Base-by-base conservation (phyloP, 2,797 vertebrate genomes). In the Botia kubotai region DNA sequence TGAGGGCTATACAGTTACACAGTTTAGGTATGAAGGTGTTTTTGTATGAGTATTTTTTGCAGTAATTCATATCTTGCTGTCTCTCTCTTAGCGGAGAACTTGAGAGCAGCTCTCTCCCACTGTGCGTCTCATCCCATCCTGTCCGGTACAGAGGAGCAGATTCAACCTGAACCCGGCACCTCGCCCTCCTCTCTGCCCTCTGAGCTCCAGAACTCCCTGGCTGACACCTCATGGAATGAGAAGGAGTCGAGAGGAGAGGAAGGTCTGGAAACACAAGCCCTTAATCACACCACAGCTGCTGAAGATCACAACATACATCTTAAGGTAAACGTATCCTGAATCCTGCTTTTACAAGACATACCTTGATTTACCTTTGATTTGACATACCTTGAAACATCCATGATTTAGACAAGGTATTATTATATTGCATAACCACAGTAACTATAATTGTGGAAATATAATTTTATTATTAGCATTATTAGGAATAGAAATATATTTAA, bases 41-140 rank as follows among this genome's bases (percentile, higher is more conserved):
- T 46, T 46, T 46, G 8, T 11, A 8, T 46, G 10, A 23, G 60
- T 5, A 19, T 63, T 58, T 39, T 43, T 75, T 72, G 13, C 6
- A 46, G 16, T 58, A 16, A 29, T 72, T 39, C 23, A 26, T 26
- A 16, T 69, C 29, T 10, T 19, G 13, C 26, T 62, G 4, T 55
- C 13, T 79, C 12, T 57, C 78, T 83, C 33, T 33, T 82, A 99
- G 98, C 93, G n/a, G 95, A 97, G 90, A 95, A 85, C 86, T 95
- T 99, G 2, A 94, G 86, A 39, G 82, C 88, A 0, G 85, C 94
- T 4, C 88, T 99, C 0, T 90, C 92, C 86, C 58, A 62, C 7
- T 91, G 86, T 62, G 74, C 84, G 2, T 82, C 83, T 8, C 0
- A 83, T 88, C 8, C 19, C 36, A 17, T 84, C 5, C 78, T 2